phyloP scores from a whole-genome alignment of 2,888 invertebrate genomes.

The Agriopis aurantiaria region DNA sequence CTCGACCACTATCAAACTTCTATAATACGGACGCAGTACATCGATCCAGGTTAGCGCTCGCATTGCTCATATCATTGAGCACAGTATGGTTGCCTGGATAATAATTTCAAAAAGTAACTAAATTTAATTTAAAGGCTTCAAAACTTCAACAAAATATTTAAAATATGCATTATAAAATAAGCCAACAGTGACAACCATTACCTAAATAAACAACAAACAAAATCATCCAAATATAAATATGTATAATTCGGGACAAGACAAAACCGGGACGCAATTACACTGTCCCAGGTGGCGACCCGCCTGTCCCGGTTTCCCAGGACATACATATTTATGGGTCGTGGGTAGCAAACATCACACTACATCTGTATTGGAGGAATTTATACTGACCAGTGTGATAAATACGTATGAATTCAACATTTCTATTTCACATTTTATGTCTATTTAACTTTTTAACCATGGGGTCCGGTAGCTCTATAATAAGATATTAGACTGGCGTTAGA shows the following conservation, averaged over 20 bases:
- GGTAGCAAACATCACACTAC: constrained; percentile 50
- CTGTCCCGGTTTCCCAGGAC: constrained; percentile 53
- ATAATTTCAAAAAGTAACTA: too few species aligned
- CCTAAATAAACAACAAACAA: constrained; percentile 35
- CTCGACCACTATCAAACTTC: too few species aligned
- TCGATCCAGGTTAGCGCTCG: too few species aligned
- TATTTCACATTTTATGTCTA: not conserved
- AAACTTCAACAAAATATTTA: not conserved
- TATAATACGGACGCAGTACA: too few species aligned
- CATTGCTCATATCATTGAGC: too few species aligned
- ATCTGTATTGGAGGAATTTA: constrained; percentile 53
- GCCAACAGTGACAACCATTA: constrained; percentile 1
- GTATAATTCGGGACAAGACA: constrained; percentile 59
- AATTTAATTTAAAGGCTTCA: not conserved
- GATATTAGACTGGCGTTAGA: too few species aligned
- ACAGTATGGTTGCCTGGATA: too few species aligned
- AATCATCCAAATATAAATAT: constrained; percentile 56
- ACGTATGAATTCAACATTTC: constrained; percentile 4
- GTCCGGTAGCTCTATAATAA: too few species aligned
- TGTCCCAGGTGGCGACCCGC: constrained; percentile 65
- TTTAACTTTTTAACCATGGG: not conserved
- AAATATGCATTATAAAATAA: not conserved
- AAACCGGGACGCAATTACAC: constrained; percentile 59
- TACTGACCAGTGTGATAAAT: constrained; percentile 47
- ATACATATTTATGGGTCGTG: constrained; percentile 72